These are phyloP conservation scores for Gila orcuttii DNA, from an alignment of 2,113 vertebrate genomes.

Conservation along the genomic window DNA sequence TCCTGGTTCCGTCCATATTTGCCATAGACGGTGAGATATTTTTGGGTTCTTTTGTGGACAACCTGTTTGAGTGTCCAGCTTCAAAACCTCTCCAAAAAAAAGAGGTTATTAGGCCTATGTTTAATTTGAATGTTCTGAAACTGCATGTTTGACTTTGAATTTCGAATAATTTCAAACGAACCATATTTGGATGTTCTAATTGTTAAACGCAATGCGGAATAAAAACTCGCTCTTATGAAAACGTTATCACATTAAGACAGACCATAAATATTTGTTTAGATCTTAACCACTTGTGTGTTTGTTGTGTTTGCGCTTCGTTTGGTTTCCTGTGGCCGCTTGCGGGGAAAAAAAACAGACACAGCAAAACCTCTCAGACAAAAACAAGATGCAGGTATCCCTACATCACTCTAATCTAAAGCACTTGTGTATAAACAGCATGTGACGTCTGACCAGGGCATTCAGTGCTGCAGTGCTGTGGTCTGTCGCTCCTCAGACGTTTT, in stretches of 20 bases:
- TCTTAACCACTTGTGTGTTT: background rate
- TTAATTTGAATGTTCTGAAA: background rate
- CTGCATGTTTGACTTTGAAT: background rate
- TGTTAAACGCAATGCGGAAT: slow-evolving; percentile 41
- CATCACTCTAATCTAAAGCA: slow-evolving; percentile 7
- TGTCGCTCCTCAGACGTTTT: slow-evolving; percentile 3
- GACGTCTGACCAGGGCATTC: slow-evolving; percentile 13
- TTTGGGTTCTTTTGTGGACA: slow-evolving; percentile 36
- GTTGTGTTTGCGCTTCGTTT: too few relatives aligned
- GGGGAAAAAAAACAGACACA: background rate
- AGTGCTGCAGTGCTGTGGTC: slow-evolving; percentile 36
- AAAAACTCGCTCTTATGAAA: background rate
- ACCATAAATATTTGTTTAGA: background rate
- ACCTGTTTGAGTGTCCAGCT: slow-evolving; percentile 53
- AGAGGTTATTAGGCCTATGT: background rate
- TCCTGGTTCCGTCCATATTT: slow-evolving; percentile 71
- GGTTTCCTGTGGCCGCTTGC: background rate
- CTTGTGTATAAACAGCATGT: slow-evolving; percentile 16
- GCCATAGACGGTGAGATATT: slow-evolving; percentile 72
- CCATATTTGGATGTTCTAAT: background rate
- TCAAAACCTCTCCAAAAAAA: background rate
- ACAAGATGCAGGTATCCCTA: background rate
- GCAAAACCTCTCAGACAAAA: background rate
- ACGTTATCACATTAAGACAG: background rate
- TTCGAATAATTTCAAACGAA: background rate